Base-by-base conservation (phyloP, 2,113 vertebrate species). In the Festucalex cinctus region DNA sequence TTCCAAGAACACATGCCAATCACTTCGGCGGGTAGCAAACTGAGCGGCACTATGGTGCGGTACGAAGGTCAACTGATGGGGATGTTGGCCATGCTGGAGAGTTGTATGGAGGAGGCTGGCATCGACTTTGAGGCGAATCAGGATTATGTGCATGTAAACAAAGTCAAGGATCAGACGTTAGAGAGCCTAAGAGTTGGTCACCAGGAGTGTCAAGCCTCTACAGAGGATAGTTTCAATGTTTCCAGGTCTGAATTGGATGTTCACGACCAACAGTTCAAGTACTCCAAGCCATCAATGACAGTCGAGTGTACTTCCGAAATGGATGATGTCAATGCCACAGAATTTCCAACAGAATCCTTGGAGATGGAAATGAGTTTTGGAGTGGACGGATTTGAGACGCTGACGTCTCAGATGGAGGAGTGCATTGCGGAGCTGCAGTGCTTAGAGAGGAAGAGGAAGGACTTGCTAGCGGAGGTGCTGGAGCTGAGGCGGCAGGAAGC, bases 401-500 rank as follows among this genome's bases (percentile, higher is more conserved):
- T 93, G 19, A 79, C 86, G 22, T 65, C 54, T 64, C 65, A 60
- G 62, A 85, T 93, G 65, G 90, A 91, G 22, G 68, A 60, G 49
- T 95, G 94, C 75, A 94, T 98, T 0, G 90, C 93, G 24, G 91
- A 93, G 0, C 95, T 97, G 3, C 90, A 92, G 61, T 83, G 79
- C 72, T 83, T 98, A 68, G 92, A 95, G 82, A 78, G 75, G 51
- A 93, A 90, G 79, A 76, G 95, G 68, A 94, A 92, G 28, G 73
- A 85, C 17, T 92, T 98, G 35, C 93, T 98, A 65, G 56, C 78
- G 0, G 94, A 97, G 81, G 89, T 97, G 1, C 79, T 91, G 13
- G 58, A 91, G 73, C 85, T 97, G 2, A 87, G 94, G 57, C 93
- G 93, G 66, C 91, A 91, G 0, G 92, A 89, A 57, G 85, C 90